Conservation (phyloP, 2,888 invertebrate species). For the Acleris literana region DNA sequence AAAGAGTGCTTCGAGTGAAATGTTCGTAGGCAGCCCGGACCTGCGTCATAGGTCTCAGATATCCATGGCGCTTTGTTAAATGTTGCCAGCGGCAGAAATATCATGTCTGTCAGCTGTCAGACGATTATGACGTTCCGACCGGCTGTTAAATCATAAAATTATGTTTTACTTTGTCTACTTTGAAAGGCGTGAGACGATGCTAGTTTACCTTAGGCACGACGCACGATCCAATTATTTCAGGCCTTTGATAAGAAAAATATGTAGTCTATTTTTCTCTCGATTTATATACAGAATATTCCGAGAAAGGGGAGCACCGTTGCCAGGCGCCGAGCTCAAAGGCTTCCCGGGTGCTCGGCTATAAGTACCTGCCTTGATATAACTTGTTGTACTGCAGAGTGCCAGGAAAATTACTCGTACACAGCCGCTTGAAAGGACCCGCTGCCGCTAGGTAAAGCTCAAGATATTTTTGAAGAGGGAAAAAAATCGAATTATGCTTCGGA, state of each 20-base stretch:
- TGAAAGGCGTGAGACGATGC: background rate
- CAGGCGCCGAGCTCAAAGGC: slow-evolving; percentile 45
- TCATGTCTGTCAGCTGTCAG: slow-evolving; percentile 17
- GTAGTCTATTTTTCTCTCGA: slow-evolving; percentile 17
- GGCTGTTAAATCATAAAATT: slow-evolving; percentile 6
- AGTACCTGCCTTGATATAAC: slow-evolving; percentile 12
- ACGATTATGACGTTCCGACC: slow-evolving; percentile 16
- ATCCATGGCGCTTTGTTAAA: slow-evolving; percentile 21
- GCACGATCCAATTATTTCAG: slow-evolving; percentile 16
- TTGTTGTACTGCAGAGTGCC: slow-evolving; percentile 7
- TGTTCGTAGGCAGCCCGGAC: slow-evolving; percentile 1
- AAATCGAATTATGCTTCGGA: slow-evolving; percentile 10
- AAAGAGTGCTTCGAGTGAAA: slow-evolving; percentile 17
- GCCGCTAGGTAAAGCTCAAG: slow-evolving; percentile 17
- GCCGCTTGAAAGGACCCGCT: slow-evolving; percentile 29
- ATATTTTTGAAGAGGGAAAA: slow-evolving; percentile 19
- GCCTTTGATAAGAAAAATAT: slow-evolving; percentile 9
- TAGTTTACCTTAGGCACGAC: slow-evolving; percentile 8
- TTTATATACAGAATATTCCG: slow-evolving; percentile 39
- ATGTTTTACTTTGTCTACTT: background rate
- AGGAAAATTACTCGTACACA: slow-evolving; percentile 28
- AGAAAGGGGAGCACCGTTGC: slow-evolving; percentile 42
- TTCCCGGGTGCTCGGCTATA: slow-evolving; percentile 25
- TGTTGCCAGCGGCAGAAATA: slow-evolving; percentile 26
- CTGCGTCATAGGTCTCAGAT: slow-evolving; percentile 28